Evolutionary conservation across 2,888 invertebrate genomes (phyloP), one percentile per base, ranked within the genome.

Genomic region (Pherbina coryleti): DNA sequence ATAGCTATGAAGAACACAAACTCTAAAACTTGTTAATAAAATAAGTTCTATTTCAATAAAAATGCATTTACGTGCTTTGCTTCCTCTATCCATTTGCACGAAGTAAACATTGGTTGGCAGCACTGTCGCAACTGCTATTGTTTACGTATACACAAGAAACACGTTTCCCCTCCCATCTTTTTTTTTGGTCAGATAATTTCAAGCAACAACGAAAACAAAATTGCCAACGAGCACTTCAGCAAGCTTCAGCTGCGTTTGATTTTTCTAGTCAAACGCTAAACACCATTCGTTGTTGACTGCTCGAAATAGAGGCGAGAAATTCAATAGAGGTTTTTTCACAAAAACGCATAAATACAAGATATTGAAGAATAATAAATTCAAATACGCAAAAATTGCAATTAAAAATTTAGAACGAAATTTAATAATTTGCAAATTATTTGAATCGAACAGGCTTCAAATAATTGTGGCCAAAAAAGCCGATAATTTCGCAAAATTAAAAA

Each of bases 211-310:
- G 37, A 66, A 34, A 31, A 37, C 66, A 66, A 19, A 22, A 11
- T 34, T 31, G 31, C 34, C n/a, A 31, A 66, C 34, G 3, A 66
- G 14, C 17, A n/a, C n/a, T 51, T 70, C 51, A 53, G 70, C 25
- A 31, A 5, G n/a, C n/a, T 31, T 31, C 31, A 31, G 31, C n/a
- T 55, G 31, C 70, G 70, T 51, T 70, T 53, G 11, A 51, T 17
- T 31, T 31, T 74, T 44, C 2, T 51, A 74, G 62, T 62, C n/a
- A 62, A 73, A 74, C 79, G 76, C 76, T 73, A 62, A 69, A 51
- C 31, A 74, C 70, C 70, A 60, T 76, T 79, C 73, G 74, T 60
- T 64, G 69, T 64, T 44, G 53, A 62, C 31, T 25, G 73, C 44
- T 74, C 37, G 11, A 60, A 44, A 22, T 14, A 64, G 31, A 34